Evolutionary conservation across 2,888 invertebrate species (phyloP), one percentile per base, ranked within the genome.

Genomic region (Ramazzottius varieornatus): DNA sequence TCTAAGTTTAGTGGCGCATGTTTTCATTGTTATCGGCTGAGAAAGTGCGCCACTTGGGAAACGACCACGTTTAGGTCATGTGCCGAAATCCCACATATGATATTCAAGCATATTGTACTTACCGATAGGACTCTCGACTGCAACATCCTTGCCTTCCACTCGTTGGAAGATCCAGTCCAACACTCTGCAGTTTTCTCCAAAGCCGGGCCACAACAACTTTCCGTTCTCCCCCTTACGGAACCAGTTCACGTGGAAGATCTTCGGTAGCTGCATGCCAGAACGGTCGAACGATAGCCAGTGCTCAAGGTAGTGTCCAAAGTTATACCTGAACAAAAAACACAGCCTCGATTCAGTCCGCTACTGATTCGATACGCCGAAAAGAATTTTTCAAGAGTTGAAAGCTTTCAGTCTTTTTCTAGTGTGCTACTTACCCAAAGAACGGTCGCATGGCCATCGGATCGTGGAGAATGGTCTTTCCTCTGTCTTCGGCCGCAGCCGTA

Each of bases 381-480:
- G n/a, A n/a, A n/a, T n/a, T n/a, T n/a, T n/a, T n/a, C n/a, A n/a
- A n/a, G n/a, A n/a, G n/a, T n/a, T n/a, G n/a, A n/a, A n/a, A n/a
- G n/a, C n/a, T n/a, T n/a, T n/a, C n/a, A n/a, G n/a, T n/a, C n/a
- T n/a, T n/a, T n/a, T n/a, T n/a, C n/a, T n/a, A n/a, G n/a, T n/a
- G n/a, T n/a, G n/a, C n/a, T n/a, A n/a, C n/a, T n/a, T n/a, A n/a
- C n/a, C n/a, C 96, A 76, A 98, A 94, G 83, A 98, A 98, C 4
- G 98, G 96, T 65, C 96, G 81, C 96, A 98, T 98, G 0, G 98
- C 98, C 78, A 98, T 96, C 13, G 98, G 96, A 78, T 98, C 98
- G 78, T 96, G 88, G 93, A 98, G 93, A 33, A 98, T 85, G 1
- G 83, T 80, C 78, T 89, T 90, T 73, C 77, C 76, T 72, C 75